Conservation (phyloP, 2,113 vertebrate genomes). For the Candoia aspera region DNA sequence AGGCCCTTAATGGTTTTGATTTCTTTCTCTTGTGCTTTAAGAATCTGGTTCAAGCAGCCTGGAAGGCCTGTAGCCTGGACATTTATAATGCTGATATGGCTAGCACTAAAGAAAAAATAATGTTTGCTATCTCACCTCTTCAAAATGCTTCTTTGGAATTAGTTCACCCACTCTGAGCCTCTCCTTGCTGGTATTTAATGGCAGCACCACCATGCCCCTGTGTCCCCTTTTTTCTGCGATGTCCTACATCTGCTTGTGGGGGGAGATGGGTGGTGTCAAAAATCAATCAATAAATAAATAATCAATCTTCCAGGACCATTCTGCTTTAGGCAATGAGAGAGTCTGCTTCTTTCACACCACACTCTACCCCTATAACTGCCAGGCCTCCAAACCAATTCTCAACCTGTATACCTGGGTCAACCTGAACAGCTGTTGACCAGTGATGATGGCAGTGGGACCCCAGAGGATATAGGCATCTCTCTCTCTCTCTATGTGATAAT, state of each 20-base stretch:
- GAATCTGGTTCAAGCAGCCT: constrained; percentile 2
- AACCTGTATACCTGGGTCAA: not conserved
- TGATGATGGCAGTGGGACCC: not conserved
- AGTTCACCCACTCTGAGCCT: not conserved
- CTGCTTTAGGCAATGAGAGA: not conserved
- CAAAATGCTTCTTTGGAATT: not conserved
- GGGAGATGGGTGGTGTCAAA: no score
- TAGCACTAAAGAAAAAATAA: not conserved
- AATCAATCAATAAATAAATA: no score
- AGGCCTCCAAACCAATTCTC: not conserved
- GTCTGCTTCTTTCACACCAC: not conserved
- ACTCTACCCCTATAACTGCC: not conserved
- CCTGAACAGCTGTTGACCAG: not conserved
- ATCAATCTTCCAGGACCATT: not conserved
- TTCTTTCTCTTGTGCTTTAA: not conserved
- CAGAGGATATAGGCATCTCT: not conserved
- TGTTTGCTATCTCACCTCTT: not conserved
- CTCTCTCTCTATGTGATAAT: not conserved
- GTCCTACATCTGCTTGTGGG: no score
- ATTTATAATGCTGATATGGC: not conserved
- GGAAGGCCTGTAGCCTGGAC: not conserved
- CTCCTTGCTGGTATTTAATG: not conserved
- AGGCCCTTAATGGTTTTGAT: not conserved
- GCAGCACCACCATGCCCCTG: not conserved
- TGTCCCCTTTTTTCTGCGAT: not conserved